Base-by-base conservation (phyloP, 2,113 vertebrate species). In the Caranx ignobilis region DNA sequence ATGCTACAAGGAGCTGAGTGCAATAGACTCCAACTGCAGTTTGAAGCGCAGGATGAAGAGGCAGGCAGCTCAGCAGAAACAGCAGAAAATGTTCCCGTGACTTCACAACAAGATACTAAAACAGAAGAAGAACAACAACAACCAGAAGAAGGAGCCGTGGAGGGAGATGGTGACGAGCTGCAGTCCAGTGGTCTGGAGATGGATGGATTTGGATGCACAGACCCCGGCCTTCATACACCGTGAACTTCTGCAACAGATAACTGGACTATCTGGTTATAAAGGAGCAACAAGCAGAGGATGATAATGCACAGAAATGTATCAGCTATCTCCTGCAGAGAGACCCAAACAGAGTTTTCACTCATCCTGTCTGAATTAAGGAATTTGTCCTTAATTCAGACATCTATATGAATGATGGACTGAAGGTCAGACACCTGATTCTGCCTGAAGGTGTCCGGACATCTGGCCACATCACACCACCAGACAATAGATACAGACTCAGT, bases 51-150 rank as follows among this genome's bases (percentile, higher is more conserved):
- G 39, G 78, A 77, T 10, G 74, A 84, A 57, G 26, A 50, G 18
- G 41, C 13, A 5, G 78, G n/a, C 47, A 26, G 26, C 6, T 3
- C 1, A 12, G 11, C 79, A 63, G 64, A 66, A 59, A 66, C 45
- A 65, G 62, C 32, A 35, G 74, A 76, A 19, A 66, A 64, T 39
- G 39, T 10, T 3, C 11, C 32, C 2, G 56, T 18, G 45, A 61
- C n/a, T 71, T 61, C 10, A 55, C 32, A 26, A 21, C 11, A 72
- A 60, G 71, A 34, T 12, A 32, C 34, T 59, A 10, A 83, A 64
- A n/a, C 31, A 70, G 45, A 80, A 52, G 16, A 64, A 32, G 77
- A 77, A 39, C 72, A 77, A 39, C 72, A 77, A 63, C 55, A 64
- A 63, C 1, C 73, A 74, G 55, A 1, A 26, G 66, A 56, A 41